Evolutionary conservation across 2,797 vertebrate species (phyloP), one percentile per base, ranked within the genome.

Genomic region (Gymnoscopelus braueri): DNA sequence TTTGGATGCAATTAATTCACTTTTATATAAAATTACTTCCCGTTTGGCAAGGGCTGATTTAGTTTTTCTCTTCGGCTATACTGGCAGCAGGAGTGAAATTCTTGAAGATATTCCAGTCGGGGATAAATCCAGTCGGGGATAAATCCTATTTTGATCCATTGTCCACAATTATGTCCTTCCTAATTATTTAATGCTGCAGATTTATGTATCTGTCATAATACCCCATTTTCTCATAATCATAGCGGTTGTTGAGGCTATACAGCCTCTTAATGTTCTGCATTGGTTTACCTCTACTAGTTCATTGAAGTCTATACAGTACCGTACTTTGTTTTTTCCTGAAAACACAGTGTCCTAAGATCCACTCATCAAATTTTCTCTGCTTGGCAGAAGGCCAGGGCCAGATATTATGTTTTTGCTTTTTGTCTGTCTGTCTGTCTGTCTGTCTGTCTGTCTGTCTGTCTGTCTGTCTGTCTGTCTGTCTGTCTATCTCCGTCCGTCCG

Each of bases 1-100:
- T 77, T 26, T 65, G 61, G 73, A 19, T 65, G 71, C 49, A 72
- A 75, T 86, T 71, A 63, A 80, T 74, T 65, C 53, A 53, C 60
- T 77, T 83, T 58, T 52, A 60, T 61, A 63, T 78, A 44, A 44
- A 44, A 10, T 51, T 14, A 51, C 81, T 71, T 79, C 75, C 57
- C 60, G 71, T 72, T 67, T 75, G 69, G 52, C 61, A 35, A 48
- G 49, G 32, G 49, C 52, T 65, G 10, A 48, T 72, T 32, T 15
- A 10, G 75, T 74, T 60, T 73, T 71, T 76, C 12, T 65, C 60
- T 53, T 72, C 75, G 75, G 32, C 50, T 78, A 48, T 68, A 50
- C 23, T 78, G 64, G 77, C 65, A 65, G 60, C 59, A 63, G 14
- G 15, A 72, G n/a, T 26, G 48, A 49, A 3, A 35, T 55, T 63